Conservation (phyloP, 2,797 vertebrate species). For the Bryconaethiops microstoma region DNA sequence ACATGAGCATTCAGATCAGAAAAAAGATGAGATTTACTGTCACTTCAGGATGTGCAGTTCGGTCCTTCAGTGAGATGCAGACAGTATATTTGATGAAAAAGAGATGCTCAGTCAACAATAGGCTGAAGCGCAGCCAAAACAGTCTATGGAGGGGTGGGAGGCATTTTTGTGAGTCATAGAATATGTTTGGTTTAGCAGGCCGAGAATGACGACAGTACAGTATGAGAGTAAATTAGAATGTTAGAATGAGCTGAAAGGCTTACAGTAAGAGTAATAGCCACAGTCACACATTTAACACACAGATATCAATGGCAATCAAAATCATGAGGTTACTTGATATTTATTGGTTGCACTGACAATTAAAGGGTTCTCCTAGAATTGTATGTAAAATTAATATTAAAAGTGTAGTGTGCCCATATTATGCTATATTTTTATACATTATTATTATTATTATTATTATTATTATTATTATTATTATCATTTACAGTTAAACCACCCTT, state of each 20-base stretch:
- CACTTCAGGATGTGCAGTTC: too few species aligned
- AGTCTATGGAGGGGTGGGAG: not conserved
- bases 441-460: too few species aligned
- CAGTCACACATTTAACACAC: too few species aligned
- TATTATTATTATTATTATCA: not conserved
- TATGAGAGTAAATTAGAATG: not conserved
- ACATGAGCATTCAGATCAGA: too few species aligned
- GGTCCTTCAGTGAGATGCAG: too few species aligned
- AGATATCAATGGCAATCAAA: too few species aligned
- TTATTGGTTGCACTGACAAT: not conserved
- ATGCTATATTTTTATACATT: not conserved
- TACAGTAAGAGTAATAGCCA: conserved; percentile 17
- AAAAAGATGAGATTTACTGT: too few species aligned
- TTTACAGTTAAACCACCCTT: not conserved
- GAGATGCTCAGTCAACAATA: not conserved
- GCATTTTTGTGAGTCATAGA: not conserved
- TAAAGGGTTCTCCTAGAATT: not conserved
- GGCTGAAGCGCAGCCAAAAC: not conserved
- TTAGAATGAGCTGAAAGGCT: conserved; percentile 13
- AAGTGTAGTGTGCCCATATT: not conserved
- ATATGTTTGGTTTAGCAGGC: too few species aligned
- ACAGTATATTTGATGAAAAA: not conserved
- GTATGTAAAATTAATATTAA: not conserved
- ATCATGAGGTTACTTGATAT: too few species aligned
- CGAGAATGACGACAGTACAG: not conserved